phyloP scores from a whole-genome alignment of 2,797 vertebrate genomes.

The Melopsittacus undulatus region DNA sequence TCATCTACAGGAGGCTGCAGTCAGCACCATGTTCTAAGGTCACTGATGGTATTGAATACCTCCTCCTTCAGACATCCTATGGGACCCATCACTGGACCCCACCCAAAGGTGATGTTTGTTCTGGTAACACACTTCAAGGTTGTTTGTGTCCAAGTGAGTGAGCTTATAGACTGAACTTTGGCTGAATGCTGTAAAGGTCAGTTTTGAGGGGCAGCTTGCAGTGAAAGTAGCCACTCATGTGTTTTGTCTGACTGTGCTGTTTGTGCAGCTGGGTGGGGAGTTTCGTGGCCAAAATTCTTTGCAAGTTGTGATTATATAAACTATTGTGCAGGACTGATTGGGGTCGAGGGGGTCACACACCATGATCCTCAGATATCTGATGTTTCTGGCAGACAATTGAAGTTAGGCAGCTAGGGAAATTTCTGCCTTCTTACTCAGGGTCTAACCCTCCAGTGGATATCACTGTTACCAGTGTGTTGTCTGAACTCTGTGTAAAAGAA shows the following conservation, averaged over 20 bases:
- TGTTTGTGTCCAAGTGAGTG: background rate
- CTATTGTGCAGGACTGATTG: fast-evolving
- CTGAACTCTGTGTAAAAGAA: background rate
- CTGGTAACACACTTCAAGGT: background rate
- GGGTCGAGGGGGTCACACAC: fast-evolving
- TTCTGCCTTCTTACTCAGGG: background rate
- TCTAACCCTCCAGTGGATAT: background rate
- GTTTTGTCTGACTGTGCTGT: background rate
- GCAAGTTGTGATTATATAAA: background rate
- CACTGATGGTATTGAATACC: slow-evolving; percentile 84
- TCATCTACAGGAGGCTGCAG: slow-evolving; percentile 87
- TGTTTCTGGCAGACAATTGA: background rate
- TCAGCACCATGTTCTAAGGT: slow-evolving; percentile 51
- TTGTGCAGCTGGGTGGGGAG: background rate
- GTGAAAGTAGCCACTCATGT: background rate
- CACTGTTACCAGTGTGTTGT: fast-evolving
- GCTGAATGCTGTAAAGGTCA: background rate
- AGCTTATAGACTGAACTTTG: background rate
- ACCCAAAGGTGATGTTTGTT: slow-evolving; percentile 87
- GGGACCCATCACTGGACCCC: slow-evolving; percentile 96
- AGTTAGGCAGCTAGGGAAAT: background rate
- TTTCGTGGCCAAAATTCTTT: background rate
- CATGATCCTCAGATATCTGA: fast-evolving
- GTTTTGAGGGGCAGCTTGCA: background rate
- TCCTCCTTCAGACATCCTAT: slow-evolving; percentile 94